Percentiles rank a stretch among this genome's conserved stretches.
These are phyloP conservation scores for Astreopora myriophthalma DNA, from an alignment of 64 coral and sea anemone genomes.

Conservation along the genomic window DNA sequence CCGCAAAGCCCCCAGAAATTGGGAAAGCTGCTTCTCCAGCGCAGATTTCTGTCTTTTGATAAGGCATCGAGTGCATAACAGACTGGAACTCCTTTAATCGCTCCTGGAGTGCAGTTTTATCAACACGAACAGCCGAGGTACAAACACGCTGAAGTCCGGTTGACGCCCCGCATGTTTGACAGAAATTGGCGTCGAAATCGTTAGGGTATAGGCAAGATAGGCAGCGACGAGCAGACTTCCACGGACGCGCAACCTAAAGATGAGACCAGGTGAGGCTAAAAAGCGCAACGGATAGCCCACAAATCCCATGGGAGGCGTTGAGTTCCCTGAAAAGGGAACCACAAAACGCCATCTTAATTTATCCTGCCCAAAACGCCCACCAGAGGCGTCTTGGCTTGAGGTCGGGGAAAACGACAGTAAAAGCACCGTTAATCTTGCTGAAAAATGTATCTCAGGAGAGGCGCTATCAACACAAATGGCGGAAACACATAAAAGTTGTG, in stretches of 20 bases:
- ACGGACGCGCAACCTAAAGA: neutral
- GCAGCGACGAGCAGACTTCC: neutral
- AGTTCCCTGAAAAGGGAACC: neutral
- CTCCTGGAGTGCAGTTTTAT: neutral
- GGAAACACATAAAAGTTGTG: too few relatives aligned
- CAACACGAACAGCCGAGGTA: neutral
- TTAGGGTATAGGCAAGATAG: neutral
- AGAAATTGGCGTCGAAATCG: conserved; percentile 1
- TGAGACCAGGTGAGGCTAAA: neutral
- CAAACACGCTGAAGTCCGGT: neutral
- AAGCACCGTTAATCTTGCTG: too few relatives aligned
- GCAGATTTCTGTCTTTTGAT: too few relatives aligned
- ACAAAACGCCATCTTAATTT: neutral
- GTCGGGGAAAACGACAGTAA: too few relatives aligned
- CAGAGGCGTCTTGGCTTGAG: neutral
- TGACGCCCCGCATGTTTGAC: neutral
- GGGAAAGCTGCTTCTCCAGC: too few relatives aligned
- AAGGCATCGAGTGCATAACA: too few relatives aligned
- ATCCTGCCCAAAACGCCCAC: conserved; percentile 20
- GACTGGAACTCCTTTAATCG: neutral
- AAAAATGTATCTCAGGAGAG: too few relatives aligned
- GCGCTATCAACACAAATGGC: too few relatives aligned
- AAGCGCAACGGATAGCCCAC: neutral
- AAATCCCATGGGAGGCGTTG: neutral
- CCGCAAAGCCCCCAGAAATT: too few relatives aligned